Conservation (phyloP, 2,797 vertebrate genomes). For the Valencia hispanica region DNA sequence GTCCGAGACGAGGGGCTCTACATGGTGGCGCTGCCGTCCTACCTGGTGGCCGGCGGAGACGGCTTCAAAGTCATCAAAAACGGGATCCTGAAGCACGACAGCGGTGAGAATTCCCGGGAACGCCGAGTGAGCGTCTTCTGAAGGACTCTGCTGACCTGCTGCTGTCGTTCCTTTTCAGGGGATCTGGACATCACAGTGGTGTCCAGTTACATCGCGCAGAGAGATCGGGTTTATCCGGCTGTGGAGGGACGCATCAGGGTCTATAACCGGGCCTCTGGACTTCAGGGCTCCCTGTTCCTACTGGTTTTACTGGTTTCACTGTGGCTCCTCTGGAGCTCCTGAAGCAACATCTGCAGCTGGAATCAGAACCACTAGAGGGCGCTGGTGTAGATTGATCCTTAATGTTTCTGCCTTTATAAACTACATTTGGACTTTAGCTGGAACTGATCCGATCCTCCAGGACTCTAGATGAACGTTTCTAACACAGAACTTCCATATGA, state of each 20-base stretch:
- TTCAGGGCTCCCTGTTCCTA: not conserved
- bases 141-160: not conserved
- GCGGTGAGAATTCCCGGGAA: too few species aligned
- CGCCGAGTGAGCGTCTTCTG: too few species aligned
- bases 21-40: conserved; percentile 84
- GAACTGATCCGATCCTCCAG: not conserved
- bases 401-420: too few species aligned
- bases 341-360: conserved; percentile 5
- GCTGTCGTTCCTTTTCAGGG: conserved; percentile 72
- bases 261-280: conserved; percentile 57
- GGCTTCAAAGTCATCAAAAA: conserved; percentile 85
- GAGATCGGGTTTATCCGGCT: conserved; percentile 82
- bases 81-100: conserved; percentile 83
- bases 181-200: conserved; percentile 86
- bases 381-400: not conserved
- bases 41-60: conserved; percentile 87
- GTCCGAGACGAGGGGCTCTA: conserved; percentile 80
- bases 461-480: not conserved
- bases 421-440: not conserved
- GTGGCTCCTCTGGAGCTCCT: conserved; percentile 50
- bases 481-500: not conserved
- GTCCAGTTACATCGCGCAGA: conserved; percentile 83
- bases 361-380: not conserved
- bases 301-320: conserved; percentile 42
- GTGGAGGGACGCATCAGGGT: conserved; percentile 89